Evolutionary conservation across 2,797 vertebrate genomes (phyloP), one percentile per base, ranked within the genome.

Genomic region (Strix occidentalis): DNA sequence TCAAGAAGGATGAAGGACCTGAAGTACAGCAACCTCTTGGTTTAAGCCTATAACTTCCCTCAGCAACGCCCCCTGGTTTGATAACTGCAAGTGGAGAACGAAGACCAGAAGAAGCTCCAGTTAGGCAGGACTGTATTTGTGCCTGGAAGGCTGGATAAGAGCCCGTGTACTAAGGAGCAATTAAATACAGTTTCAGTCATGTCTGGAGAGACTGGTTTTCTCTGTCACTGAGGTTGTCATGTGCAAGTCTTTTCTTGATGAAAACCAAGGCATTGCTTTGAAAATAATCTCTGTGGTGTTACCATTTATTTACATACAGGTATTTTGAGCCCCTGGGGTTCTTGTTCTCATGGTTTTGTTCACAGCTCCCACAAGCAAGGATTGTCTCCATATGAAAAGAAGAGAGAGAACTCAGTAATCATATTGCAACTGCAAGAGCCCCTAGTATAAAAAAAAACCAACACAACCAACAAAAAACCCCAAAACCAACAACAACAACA

Each of bases 191-290:
- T 87, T 94, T 91, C 86, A 87, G 51, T 71, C 50, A 37, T 0
- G 1, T 72, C 53, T 89, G 48, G 74, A 93, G 78, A 93, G 64
- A 63, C 64, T 89, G 71, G 56, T 90, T 96, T 94, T 84, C 80
- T 94, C 84, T 79, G 64, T 75, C 23, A 0, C 28, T 79, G 71
- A 60, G 28, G 53, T 11, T 91, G 87, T 51, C 1, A 2, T 33
- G 43, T 83, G 28, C 78, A 91, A 95, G 87, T 85, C 51, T 68
- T 92, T 66, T 89, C 93, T 80, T 82, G 84, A 92, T 43, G 60
- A 91, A 84, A 85, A 93, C 37, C 35, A 74, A 82, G 76, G 25
- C 76, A 57, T 46, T 86, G 69, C 83, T 90, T 94, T 96, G 89
- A 91, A 95, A 92, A 77, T 89, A 61, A 87, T 51, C 45, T 79